Base-by-base conservation (phyloP, 2,113 vertebrate species). In the Charadrius vociferus region DNA sequence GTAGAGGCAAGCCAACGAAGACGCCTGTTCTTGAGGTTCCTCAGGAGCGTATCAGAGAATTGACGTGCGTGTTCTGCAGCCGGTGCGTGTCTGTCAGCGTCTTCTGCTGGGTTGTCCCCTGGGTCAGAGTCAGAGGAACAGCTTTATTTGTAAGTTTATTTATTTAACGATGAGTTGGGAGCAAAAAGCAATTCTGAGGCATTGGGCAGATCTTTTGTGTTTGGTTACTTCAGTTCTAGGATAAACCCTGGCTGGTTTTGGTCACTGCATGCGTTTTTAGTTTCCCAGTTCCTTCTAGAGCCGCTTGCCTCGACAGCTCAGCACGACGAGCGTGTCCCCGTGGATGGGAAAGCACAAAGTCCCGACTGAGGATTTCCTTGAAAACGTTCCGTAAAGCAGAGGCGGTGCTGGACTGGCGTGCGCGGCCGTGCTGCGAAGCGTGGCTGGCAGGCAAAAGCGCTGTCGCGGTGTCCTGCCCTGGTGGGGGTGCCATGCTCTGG, bases 391-490 rank as follows among this genome's bases (percentile, higher is more conserved):
- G 1, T 56, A 37, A 55, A 49, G 59, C 22, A 6, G 50, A 47
- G 50, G 37, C 39, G 1, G 5, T 27, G 70, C 50, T 8, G 82
- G 32, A 12, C 56, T 15, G 58, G 26, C 36, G 47, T 26, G 32
- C 2, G 3, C 30, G 47, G 8, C 9, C 0, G 4, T 2, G 20
- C 39, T 30, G 39, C 3, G 3, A 43, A 45, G 50, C 7, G 8
- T 43, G 37, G 8, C 9, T 0, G 16, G 53, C 29, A 16, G 27
- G 7, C 30, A 9, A 22, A 26, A 12, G 17, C 3, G 15, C 37
- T 52, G 55, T 7, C 43, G 32, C 1, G 1, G 52, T 12, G 73
- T 1, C 1, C 3, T 49, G 80, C 21, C 70, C 21, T 4, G 17
- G 14, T 18, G 7, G 53, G 8, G 73, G 18, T 26, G 34, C 56